These are phyloP conservation scores for Perithous albicinctus DNA, from an alignment of 2,888 invertebrate species.

Conservation along the genomic window DNA sequence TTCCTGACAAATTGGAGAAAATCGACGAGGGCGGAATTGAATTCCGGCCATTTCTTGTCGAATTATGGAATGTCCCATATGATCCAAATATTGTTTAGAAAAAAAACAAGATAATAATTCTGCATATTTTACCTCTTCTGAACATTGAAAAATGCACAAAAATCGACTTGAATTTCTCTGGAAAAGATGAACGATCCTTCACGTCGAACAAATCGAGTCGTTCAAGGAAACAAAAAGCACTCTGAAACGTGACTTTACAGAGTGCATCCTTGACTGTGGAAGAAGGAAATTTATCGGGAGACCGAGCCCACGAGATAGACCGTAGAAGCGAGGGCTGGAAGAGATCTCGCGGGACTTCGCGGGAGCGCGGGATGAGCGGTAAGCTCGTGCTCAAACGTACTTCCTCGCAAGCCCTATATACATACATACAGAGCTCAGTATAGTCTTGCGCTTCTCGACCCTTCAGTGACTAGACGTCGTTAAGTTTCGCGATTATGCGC, in stretches of 20 bases:
- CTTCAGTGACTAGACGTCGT: constrained; percentile 47
- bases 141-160: neutral
- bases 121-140: neutral
- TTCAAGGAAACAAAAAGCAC: neutral
- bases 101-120: too few relatives aligned
- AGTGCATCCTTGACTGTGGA: constrained; percentile 18
- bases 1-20: too few relatives aligned
- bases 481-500: constrained; percentile 47
- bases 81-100: too few relatives aligned
- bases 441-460: constrained; percentile 3
- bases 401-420: neutral
- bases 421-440: neutral
- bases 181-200: neutral
- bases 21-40: too few relatives aligned
- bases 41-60: too few relatives aligned
- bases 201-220: constrained; percentile 7
- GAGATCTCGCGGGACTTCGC: constrained; percentile 21
- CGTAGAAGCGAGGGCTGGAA: constrained; percentile 10
- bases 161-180: neutral
- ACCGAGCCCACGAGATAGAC: neutral
- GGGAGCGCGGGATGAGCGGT: constrained; percentile 25
- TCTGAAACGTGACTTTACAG: constrained; percentile 10
- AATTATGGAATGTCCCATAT: too few relatives aligned
- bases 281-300: constrained; percentile 28
- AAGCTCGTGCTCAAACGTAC: constrained; percentile 24